Evolutionary conservation across 2,797 vertebrate species (phyloP).

Genomic region (Dipus sagitta): DNA sequence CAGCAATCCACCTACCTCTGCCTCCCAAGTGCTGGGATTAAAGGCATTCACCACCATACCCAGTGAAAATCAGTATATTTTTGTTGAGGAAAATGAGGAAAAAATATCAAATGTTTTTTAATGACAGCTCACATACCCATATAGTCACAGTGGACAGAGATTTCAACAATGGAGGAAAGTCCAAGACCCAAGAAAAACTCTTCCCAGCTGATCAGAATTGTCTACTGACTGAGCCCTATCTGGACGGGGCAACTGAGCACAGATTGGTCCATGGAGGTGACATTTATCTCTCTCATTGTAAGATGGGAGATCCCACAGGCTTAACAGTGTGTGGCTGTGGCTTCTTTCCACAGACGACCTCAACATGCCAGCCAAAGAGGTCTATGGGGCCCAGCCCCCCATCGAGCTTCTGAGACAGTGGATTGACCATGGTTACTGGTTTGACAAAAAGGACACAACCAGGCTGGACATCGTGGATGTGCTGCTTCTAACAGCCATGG

Average conservation of each 20-base stretch:
- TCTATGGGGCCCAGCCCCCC: conserved; percentile 96
- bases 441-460: conserved; percentile 94
- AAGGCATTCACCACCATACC: too few relatives aligned
- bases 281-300: neutral
- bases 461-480: conserved; percentile 91
- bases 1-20: too few relatives aligned
- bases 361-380: conserved; percentile 97
- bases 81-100: neutral
- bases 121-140: neutral
- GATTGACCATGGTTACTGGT: conserved; percentile 96
- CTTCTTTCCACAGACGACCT: conserved; percentile 92
- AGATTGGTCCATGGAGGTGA: neutral
- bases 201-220: neutral
- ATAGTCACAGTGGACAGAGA: neutral
- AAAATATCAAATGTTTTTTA: conserved; percentile 15
- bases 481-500: conserved; percentile 94
- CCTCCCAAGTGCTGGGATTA: too few relatives aligned
- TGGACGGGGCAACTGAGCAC: neutral
- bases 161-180: conserved; percentile 21
- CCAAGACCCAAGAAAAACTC: conserved; percentile 30
- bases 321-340: neutral
- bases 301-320: neutral
- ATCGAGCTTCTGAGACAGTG: conserved; percentile 96
- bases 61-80: neutral
- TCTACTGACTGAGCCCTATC: neutral